phyloP scores from a whole-genome alignment of 92 coral and sea anemone genomes.

The Metridium senile region DNA sequence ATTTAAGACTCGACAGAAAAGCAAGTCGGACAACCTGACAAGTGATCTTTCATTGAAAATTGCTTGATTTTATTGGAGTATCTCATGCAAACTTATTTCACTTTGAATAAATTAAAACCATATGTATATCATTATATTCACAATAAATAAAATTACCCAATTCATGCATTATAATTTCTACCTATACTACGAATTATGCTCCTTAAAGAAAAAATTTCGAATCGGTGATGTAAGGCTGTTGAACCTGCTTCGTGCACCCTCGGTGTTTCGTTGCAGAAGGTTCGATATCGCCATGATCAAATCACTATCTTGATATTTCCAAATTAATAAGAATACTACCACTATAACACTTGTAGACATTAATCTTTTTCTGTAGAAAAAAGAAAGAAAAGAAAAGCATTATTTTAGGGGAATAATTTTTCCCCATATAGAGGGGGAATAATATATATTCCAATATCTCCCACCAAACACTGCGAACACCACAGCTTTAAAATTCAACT shows the following conservation, averaged over 20 bases:
- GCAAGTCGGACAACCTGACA: no score
- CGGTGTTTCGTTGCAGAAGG: conserved; percentile 13
- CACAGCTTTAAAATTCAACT: no score
- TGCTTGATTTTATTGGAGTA: background rate
- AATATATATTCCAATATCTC: no score
- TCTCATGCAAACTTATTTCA: background rate
- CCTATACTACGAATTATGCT: conserved; percentile 18
- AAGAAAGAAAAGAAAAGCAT: no score
- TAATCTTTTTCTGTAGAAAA: conserved; percentile 40
- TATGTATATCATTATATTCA: background rate
- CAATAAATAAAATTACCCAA: background rate
- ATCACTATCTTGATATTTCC: conserved; percentile 78
- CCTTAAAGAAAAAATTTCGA: conserved; percentile 19
- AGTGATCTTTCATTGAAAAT: no score
- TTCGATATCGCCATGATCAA: conserved; percentile 12
- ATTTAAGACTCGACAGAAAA: no score
- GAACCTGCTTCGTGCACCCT: background rate
- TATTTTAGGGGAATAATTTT: no score
- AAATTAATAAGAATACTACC: conserved; percentile 37
- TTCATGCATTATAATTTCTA: background rate
- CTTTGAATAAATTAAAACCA: background rate
- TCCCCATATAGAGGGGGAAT: no score
- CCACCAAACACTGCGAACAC: no score
- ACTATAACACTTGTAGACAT: conserved; percentile 50
- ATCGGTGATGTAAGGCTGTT: conserved; percentile 15